A percentile compares a stretch with the other conserved stretches of the same genome.
Evolutionary conservation across 1,140 invertebrate genomes (phyloP).

Genomic region (Temnothorax nylanderi): DNA sequence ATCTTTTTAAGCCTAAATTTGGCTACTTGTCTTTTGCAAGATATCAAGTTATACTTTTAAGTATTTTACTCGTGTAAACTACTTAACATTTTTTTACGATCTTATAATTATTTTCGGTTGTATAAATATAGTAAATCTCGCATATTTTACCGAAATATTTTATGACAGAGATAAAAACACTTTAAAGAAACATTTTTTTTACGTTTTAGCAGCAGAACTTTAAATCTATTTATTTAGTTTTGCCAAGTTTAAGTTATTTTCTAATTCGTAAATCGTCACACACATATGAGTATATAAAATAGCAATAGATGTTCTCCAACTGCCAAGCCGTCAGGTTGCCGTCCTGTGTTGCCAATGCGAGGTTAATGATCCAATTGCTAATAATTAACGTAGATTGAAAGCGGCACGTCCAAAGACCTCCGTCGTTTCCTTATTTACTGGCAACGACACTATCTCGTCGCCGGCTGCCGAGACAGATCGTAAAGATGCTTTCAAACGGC

Average conservation of each 20-base stretch:
- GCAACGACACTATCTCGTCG: neutral
- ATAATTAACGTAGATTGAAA: conserved; percentile 43
- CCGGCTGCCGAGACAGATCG: neutral
- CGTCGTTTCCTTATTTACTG: conserved; percentile 20
- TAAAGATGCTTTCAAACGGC: neutral
- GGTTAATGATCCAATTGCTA: conserved; percentile 25
- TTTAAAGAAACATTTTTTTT: neutral
- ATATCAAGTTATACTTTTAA: neutral
- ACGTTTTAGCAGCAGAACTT: neutral
- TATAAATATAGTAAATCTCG: neutral
- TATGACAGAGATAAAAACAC: neutral
- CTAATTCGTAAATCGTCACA: neutral
- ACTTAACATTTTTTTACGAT: neutral
- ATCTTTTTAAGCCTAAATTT: conserved; percentile 22
- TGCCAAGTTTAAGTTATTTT: neutral
- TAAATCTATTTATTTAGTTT: neutral
- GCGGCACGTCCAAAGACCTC: neutral
- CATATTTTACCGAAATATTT: neutral
- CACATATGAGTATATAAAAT: neutral
- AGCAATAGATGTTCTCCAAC: neutral
- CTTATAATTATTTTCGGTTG: neutral
- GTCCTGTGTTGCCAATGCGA: neutral
- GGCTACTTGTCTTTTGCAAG: neutral
- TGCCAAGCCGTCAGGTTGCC: neutral
- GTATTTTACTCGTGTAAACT: neutral